Percentiles rank a stretch among this genome's conserved stretches.
Evolutionary conservation across 1,140 invertebrate species (phyloP).

Genomic region (Drosophila ficusphila): DNA sequence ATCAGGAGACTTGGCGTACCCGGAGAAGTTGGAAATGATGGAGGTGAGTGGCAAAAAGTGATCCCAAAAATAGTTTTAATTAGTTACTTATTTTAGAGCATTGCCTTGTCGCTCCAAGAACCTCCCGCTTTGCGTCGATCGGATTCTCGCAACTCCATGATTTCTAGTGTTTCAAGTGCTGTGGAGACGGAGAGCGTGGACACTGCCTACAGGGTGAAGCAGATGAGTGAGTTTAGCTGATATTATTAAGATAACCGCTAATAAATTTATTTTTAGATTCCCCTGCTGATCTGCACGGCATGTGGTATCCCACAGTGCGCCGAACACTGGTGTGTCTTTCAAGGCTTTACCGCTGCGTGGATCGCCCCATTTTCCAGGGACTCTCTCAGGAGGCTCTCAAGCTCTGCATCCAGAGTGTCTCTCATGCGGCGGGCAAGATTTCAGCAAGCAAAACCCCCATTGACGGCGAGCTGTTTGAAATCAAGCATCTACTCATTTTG

Average conservation of each 20-base stretch:
- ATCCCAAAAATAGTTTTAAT: background rate
- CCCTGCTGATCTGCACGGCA: constrained; percentile 98
- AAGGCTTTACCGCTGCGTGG: constrained; percentile 97
- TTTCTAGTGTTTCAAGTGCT: constrained; percentile 87
- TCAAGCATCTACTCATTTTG: constrained; percentile 98
- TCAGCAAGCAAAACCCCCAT: constrained; percentile 88
- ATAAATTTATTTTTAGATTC: no score
- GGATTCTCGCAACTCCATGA: constrained; percentile 88
- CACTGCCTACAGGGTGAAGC: constrained; percentile 67
- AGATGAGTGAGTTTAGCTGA: constrained; percentile 56
- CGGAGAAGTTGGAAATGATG: constrained; percentile 99
- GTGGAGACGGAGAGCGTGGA: constrained; percentile 77
- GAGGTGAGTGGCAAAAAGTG: constrained; percentile 85
- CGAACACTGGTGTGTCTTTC: constrained; percentile 97
- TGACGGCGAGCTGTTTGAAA: constrained; percentile 98
- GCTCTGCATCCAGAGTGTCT: constrained; percentile 95
- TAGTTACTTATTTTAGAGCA: constrained; percentile 86
- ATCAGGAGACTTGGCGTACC: constrained; percentile 98
- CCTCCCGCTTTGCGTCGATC: constrained; percentile 86
- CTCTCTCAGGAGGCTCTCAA: constrained; percentile 97
- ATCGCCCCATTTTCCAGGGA: constrained; percentile 97
- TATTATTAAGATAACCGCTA: fast-evolving
- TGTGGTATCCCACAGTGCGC: constrained; percentile 99
- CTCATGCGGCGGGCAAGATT: constrained; percentile 90
- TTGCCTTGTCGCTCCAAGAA: constrained; percentile 89